Evolutionary conservation across 2,888 invertebrate species (phyloP), one percentile per base, ranked within the genome.

Genomic region (Eupithecia pulchellata): DNA sequence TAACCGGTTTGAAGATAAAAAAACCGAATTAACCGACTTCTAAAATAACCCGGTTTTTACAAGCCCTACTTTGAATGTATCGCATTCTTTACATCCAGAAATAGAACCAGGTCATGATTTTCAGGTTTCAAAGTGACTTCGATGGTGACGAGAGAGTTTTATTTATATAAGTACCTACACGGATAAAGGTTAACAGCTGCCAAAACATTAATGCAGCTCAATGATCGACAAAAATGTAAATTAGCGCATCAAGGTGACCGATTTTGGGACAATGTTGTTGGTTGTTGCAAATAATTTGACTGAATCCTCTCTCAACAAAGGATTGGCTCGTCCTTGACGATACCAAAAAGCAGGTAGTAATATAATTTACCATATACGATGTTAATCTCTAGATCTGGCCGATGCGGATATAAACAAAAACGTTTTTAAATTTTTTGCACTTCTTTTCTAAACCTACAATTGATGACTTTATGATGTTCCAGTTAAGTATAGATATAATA

Each of bases 191-290:
- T 70, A 65, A 70, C 69, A 60, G 75, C 73, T 77, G 78, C 75
- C 78, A 78, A 78, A 76, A 75, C 71, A 72, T 73, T 70, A 68
- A 68, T 75, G 57, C 66, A 73, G 71, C 75, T 74, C 68, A 69
- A 73, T 71, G 75, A 75, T 75, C 72, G 73, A 73, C 74, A 68
- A 73, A 76, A 75, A 76, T 72, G 66, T 73, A 76, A 75, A 76
- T 76, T 77, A 76, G 66, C 61, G 64, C 68, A 72, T 69, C 77
- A 78, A 78, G 78, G 78, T 78, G 78, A 77, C 75, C 72, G 75
- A 75, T 71, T 66, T 77, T 74, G 47, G 69, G 71, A 70, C 71
- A 69, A 63, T 62, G 72, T 69, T 76, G 68, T 71, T 63, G 47
- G 34, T 25, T 27, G 27, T 57, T 47, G 25, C 25, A 20, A n/a